Percentiles rank a stretch among this genome's conserved stretches.
Conservation (phyloP, 2,797 vertebrate species). For the Apogon talboti region DNA sequence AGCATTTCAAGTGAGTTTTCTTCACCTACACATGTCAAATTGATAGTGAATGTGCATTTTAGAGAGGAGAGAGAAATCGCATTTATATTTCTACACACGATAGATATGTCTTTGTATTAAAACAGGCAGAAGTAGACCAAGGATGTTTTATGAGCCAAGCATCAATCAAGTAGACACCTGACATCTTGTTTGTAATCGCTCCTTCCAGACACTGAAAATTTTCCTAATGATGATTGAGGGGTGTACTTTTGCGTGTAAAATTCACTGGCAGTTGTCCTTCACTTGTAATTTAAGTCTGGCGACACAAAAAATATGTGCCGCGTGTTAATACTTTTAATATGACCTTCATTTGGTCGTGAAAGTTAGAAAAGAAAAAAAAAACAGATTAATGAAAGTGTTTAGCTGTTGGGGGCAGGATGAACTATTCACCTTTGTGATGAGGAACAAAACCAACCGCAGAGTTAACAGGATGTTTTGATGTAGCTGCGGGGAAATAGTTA, state of each 20-base stretch:
- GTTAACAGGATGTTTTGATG: background rate
- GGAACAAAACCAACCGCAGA: constrained; percentile 11
- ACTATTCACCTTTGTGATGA: constrained; percentile 22
- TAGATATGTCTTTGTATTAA: constrained; percentile 39
- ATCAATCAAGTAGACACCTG: constrained; percentile 69
- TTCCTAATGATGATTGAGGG: constrained; percentile 61
- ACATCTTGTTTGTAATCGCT: constrained; percentile 72
- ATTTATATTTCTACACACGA: background rate
- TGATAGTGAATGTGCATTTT: background rate
- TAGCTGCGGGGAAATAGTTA: constrained; percentile 12
- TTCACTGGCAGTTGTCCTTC: constrained; percentile 48
- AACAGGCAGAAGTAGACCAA: constrained; percentile 26
- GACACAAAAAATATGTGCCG: constrained; percentile 30
- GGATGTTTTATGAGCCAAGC: constrained; percentile 44
- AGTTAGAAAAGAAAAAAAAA: constrained; percentile 43
- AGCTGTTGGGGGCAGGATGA: constrained; percentile 34
- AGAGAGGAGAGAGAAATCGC: constrained; percentile 2
- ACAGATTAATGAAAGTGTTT: constrained; percentile 44
- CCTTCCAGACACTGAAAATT: constrained; percentile 62
- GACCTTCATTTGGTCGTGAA: constrained; percentile 29
- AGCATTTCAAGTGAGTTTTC: constrained; percentile 16
- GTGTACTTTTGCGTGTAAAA: constrained; percentile 58
- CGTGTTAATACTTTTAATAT: constrained; percentile 33
- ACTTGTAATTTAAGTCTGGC: constrained; percentile 36
- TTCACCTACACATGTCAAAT: background rate